phyloP scores from a whole-genome alignment of 1,140 invertebrate species.

The Cataglyphis hispanica region DNA sequence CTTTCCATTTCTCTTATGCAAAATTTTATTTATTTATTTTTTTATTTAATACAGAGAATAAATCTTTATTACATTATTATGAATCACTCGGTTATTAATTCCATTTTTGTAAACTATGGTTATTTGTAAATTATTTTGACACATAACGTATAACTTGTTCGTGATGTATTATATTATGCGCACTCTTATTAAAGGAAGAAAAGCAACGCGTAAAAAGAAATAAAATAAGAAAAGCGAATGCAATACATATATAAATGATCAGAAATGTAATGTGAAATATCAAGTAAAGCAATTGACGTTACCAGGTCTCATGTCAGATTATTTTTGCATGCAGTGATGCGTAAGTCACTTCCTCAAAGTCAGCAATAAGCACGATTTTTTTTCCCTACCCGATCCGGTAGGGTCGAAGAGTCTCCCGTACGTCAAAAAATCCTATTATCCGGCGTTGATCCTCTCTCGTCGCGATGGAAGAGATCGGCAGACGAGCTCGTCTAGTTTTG shows the following conservation, averaged over 20 bases:
- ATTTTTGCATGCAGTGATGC: slow-evolving; percentile 82
- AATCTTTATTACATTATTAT: background rate
- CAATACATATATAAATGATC: slow-evolving; percentile 13
- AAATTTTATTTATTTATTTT: background rate
- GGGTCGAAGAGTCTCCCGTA: slow-evolving; percentile 66
- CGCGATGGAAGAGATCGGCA: slow-evolving; percentile 72
- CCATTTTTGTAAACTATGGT: background rate
- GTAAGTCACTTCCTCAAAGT: slow-evolving; percentile 74
- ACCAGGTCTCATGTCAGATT: slow-evolving; percentile 80
- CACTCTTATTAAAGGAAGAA: slow-evolving; percentile 14
- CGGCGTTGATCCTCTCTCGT: slow-evolving; percentile 72
- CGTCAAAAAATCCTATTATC: slow-evolving; percentile 76
- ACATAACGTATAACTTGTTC: background rate
- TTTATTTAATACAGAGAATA: background rate
- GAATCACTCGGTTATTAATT: slow-evolving; percentile 14
- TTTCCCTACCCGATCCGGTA: slow-evolving; percentile 55
- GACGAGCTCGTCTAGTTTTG: slow-evolving; percentile 72
- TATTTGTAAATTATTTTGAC: background rate
- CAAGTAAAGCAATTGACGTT: slow-evolving; percentile 78
- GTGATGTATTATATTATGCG: background rate
- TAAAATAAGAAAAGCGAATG: background rate
- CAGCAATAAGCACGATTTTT: slow-evolving; percentile 79
- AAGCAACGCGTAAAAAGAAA: slow-evolving; percentile 6
- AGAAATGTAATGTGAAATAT: slow-evolving; percentile 64
- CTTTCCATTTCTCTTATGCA: no score